Conservation (phyloP, 2,113 vertebrate species). For the Nipponia nippon region DNA sequence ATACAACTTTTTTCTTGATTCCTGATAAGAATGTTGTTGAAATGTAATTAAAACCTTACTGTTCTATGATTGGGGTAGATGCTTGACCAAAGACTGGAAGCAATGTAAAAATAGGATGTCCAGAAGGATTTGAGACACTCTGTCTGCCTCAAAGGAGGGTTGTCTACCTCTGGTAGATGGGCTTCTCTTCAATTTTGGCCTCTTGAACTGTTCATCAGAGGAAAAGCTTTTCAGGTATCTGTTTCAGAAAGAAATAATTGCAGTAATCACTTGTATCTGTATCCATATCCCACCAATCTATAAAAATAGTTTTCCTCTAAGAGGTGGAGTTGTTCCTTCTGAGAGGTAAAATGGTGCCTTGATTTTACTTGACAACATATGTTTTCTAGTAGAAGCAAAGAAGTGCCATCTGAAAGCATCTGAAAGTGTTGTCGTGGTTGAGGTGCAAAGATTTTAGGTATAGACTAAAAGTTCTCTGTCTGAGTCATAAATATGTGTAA, state of each 20-base stretch:
- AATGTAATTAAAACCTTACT: background rate
- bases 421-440: background rate
- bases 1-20: background rate
- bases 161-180: background rate
- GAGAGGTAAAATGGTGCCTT: background rate
- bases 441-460: background rate
- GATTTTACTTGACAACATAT: background rate
- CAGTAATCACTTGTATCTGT: constrained; percentile 18
- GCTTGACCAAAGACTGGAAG: background rate
- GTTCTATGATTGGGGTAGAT: background rate
- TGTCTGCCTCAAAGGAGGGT: background rate
- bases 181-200: background rate
- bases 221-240: background rate
- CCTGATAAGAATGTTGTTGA: background rate
- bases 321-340: background rate
- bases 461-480: background rate
- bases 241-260: background rate
- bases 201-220: background rate
- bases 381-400: background rate
- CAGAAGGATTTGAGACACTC: background rate
- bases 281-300: constrained; percentile 59
- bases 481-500: background rate
- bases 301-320: background rate
- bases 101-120: background rate
- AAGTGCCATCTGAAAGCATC: background rate